Evolutionary conservation across 2,797 vertebrate genomes (phyloP).

Genomic region (Botia kubotai): DNA sequence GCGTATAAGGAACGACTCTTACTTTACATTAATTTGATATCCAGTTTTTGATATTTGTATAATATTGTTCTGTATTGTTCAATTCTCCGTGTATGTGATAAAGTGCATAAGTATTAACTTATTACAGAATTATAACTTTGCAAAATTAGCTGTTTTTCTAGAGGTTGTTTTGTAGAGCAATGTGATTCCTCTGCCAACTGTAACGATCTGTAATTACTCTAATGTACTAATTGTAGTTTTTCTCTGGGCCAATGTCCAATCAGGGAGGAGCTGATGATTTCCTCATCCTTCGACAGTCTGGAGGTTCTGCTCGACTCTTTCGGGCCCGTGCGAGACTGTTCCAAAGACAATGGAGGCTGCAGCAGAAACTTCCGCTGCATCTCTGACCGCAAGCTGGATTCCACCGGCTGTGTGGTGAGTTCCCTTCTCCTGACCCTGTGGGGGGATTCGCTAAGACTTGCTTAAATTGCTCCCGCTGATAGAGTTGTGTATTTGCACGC

Average conservation of each 20-base stretch:
- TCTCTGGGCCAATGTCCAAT: not conserved
- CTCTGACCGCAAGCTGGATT: slow-evolving; percentile 95
- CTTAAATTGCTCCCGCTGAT: not conserved
- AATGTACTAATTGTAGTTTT: slow-evolving; percentile 10
- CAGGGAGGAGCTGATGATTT: slow-evolving; percentile 98
- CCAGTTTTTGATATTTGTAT: not conserved
- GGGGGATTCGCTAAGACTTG: not conserved
- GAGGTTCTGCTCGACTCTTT: slow-evolving; percentile 97
- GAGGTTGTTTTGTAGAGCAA: not conserved
- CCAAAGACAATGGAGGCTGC: slow-evolving; percentile 95
- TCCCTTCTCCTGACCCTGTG: not conserved
- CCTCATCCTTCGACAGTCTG: slow-evolving; percentile 96
- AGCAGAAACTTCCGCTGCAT: slow-evolving; percentile 98
- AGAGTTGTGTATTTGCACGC: not conserved
- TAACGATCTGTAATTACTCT: no score
- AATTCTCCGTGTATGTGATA: not conserved
- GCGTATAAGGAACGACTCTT: no score
- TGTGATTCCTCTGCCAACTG: slow-evolving; percentile 1
- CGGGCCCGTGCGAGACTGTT: slow-evolving; percentile 95
- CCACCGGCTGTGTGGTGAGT: slow-evolving; percentile 94
- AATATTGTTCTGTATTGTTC: not conserved
- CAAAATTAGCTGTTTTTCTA: not conserved
- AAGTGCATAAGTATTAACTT: not conserved
- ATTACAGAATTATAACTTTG: not conserved
- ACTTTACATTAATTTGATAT: not conserved